phyloP scores from a whole-genome alignment of 1,140 invertebrate species.

The Drosophila orena region DNA sequence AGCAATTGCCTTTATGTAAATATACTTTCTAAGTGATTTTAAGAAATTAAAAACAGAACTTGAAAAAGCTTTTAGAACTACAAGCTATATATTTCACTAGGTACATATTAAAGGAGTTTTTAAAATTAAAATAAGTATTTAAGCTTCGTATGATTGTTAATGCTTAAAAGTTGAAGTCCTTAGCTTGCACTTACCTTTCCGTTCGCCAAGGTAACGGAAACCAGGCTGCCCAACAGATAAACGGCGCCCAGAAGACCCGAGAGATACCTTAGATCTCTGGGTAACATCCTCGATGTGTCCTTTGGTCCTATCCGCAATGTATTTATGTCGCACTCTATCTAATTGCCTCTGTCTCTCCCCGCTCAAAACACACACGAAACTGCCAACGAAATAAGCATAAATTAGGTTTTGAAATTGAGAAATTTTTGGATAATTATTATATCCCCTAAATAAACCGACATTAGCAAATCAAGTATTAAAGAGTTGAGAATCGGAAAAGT shows the following conservation, averaged over 20 bases:
- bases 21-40: neutral
- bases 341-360: slow-evolving; percentile 6
- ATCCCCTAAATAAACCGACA: slow-evolving; percentile 16
- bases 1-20: neutral
- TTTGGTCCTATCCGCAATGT: slow-evolving; percentile 60
- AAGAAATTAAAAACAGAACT: neutral
- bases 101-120: too few species aligned
- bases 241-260: slow-evolving; percentile 74
- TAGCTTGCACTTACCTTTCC: slow-evolving; percentile 68
- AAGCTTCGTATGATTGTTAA: neutral
- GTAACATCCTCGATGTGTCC: slow-evolving; percentile 65
- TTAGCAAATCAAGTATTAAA: slow-evolving; percentile 4
- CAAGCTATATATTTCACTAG: too few species aligned
- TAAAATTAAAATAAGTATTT: neutral
- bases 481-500: neutral
- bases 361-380: slow-evolving; percentile 70
- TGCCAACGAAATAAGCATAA: slow-evolving; percentile 64
- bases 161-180: neutral
- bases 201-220: slow-evolving; percentile 53
- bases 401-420: slow-evolving; percentile 3
- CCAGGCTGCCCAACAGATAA: slow-evolving; percentile 59
- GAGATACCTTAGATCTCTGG: slow-evolving; percentile 81
- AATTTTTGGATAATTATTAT: slow-evolving; percentile 1
- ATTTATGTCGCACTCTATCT: slow-evolving; percentile 30
- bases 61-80: too few species aligned